A percentile compares a stretch with the other conserved stretches of the same genome.
Conservation (phyloP, 2,113 vertebrate species). For the Pteropus alecto region DNA sequence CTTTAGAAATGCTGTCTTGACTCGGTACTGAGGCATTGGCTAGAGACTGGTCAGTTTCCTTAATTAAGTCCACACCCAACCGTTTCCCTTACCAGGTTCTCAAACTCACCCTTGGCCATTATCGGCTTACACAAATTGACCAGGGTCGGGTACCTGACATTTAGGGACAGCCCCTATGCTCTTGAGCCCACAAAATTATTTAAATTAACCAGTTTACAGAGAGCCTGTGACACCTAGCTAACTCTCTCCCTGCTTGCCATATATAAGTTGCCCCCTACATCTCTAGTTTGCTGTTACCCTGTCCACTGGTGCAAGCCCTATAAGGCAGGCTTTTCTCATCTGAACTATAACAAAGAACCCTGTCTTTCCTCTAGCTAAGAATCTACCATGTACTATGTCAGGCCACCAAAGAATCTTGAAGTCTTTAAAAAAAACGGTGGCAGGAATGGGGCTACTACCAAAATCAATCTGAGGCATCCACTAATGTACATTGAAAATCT, state of each 20-base stretch:
- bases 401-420: neutral
- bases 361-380: neutral
- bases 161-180: neutral
- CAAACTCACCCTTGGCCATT: too few species aligned
- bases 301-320: accelerated
- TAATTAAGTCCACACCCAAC: neutral
- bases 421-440: neutral
- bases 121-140: neutral
- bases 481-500: neutral
- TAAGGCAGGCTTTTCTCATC: neutral
- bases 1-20: neutral
- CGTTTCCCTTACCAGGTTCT: neutral
- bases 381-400: neutral
- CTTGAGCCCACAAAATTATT: neutral
- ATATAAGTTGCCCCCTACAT: neutral
- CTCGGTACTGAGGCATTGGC: neutral
- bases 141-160: neutral
- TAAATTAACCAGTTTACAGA: neutral
- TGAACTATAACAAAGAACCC: neutral
- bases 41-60: neutral
- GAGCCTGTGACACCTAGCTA: neutral
- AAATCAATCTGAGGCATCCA: neutral
- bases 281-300: neutral
- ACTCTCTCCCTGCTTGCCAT: neutral
- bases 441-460: neutral